phyloP scores from a whole-genome alignment of 2,113 vertebrate genomes.

The Nothocercus nigrocapillus region DNA sequence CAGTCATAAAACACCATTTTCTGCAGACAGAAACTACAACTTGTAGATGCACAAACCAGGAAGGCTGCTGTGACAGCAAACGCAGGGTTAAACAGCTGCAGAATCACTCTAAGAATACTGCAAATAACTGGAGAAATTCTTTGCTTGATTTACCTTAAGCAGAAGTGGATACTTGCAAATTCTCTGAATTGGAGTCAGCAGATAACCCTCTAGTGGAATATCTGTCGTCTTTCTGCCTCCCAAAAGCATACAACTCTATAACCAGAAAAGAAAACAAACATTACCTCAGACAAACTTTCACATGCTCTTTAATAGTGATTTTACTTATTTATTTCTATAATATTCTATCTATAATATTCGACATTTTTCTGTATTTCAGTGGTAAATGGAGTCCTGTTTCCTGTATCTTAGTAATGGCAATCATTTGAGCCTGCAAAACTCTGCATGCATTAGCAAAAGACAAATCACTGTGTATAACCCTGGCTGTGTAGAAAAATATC shows the following conservation, averaged over 20 bases:
- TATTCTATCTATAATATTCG: accelerated
- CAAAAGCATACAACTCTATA: conserved; percentile 95
- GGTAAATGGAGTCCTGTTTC: no score
- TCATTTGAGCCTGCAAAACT: not conserved
- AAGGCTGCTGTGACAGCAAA: not conserved
- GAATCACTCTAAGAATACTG: not conserved
- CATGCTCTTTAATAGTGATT: not conserved
- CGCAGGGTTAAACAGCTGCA: not conserved
- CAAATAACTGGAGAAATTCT: not conserved
- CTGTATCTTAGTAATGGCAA: not conserved
- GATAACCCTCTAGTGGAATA: conserved; percentile 95
- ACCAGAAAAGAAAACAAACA: conserved; percentile 28
- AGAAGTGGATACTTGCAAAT: conserved; percentile 99
- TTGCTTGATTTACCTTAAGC: conserved; percentile 86
- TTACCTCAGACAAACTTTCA: conserved; percentile 6
- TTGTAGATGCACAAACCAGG: not conserved
- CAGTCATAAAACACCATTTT: not conserved
- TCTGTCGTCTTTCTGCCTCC: conserved; percentile 98
- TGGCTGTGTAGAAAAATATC: not conserved
- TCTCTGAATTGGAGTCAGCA: conserved; percentile 96
- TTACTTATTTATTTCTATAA: not conserved
- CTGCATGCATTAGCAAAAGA: not conserved
- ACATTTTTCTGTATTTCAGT: not conserved
- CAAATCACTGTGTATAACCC: not conserved
- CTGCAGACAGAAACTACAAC: not conserved